phyloP scores from a whole-genome alignment of 92 coral and sea anemone genomes.

The Hydrozoanthus gracilis region DNA sequence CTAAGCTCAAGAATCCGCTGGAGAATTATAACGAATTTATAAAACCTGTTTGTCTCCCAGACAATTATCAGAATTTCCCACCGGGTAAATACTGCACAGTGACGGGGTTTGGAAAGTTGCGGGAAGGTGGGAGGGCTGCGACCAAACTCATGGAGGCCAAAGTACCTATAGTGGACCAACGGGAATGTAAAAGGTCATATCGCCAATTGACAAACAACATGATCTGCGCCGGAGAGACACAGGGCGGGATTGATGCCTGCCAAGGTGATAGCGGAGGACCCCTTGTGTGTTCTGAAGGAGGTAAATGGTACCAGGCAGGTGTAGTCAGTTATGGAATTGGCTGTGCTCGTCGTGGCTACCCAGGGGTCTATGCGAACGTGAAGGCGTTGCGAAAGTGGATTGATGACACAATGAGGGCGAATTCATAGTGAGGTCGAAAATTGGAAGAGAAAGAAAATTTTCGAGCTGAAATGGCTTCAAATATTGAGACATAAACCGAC shows the following conservation, averaged over 20 bases:
- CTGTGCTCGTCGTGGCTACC: slow-evolving; percentile 46
- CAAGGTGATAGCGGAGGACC: slow-evolving; percentile 73
- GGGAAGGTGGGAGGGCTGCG: background rate
- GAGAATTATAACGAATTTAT: slow-evolving; percentile 51
- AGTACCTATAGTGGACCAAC: slow-evolving; percentile 46
- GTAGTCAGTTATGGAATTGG: slow-evolving; percentile 57
- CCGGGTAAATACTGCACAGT: slow-evolving; percentile 59
- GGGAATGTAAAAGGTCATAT: slow-evolving; percentile 26
- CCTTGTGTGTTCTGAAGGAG: slow-evolving; percentile 39
- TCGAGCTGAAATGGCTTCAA: too few species aligned
- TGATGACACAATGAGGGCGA: background rate
- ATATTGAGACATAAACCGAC: too few species aligned
- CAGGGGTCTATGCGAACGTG: slow-evolving; percentile 62
- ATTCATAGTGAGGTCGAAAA: background rate
- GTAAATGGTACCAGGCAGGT: slow-evolving; percentile 63
- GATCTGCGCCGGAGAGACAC: slow-evolving; percentile 59
- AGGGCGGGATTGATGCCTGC: slow-evolving; percentile 55
- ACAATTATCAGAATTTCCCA: slow-evolving; percentile 25
- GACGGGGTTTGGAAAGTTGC: slow-evolving; percentile 52
- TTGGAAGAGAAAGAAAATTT: too few species aligned
- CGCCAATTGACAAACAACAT: slow-evolving; percentile 51
- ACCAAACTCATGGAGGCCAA: slow-evolving; percentile 37
- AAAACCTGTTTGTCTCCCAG: slow-evolving; percentile 66
- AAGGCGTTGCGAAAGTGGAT: slow-evolving; percentile 58
- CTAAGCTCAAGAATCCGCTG: slow-evolving; percentile 54